Percentiles rank a stretch among this genome's conserved stretches.
Evolutionary conservation across 2,888 invertebrate genomes (phyloP).

Genomic region (Chesias legatella): DNA sequence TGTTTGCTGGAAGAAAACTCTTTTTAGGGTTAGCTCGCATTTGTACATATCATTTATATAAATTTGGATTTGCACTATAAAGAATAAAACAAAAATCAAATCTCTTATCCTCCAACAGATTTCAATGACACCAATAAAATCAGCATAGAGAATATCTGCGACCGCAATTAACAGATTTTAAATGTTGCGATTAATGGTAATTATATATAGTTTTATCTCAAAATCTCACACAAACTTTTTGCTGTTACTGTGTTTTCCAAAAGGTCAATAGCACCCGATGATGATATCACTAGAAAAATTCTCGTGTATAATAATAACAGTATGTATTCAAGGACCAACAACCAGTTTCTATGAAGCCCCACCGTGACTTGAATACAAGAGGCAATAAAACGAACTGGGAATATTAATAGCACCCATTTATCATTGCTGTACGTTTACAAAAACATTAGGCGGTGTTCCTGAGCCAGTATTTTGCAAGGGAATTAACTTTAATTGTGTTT

Average conservation of each 20-base stretch:
- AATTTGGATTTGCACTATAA: no score
- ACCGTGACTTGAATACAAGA: constrained; percentile 20
- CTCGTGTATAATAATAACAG: neutral
- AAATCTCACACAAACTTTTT: neutral
- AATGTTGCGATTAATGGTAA: neutral
- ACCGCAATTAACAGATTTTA: neutral
- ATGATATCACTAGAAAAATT: constrained; percentile 2
- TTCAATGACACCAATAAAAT: no score
- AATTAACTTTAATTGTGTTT: no score
- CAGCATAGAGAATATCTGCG: no score
- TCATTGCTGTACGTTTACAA: constrained; percentile 7
- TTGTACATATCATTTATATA: no score
- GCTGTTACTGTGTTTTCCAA: neutral
- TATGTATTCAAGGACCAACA: constrained; percentile 13
- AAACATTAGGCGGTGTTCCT: constrained; percentile 1
- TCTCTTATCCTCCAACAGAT: no score
- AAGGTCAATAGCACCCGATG: constrained; percentile 6
- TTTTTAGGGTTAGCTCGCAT: no score
- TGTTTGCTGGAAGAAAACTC: no score
- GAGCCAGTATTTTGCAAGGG: no score
- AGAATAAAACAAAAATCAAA: no score
- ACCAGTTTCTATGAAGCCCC: constrained; percentile 10
- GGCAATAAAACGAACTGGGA: constrained; percentile 16
- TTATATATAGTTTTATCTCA: neutral
- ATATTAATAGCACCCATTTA: constrained; percentile 18